Percentiles rank a stretch among this genome's conserved stretches.
Conservation (phyloP, 2,888 invertebrate species). For the Spilarctia lutea region DNA sequence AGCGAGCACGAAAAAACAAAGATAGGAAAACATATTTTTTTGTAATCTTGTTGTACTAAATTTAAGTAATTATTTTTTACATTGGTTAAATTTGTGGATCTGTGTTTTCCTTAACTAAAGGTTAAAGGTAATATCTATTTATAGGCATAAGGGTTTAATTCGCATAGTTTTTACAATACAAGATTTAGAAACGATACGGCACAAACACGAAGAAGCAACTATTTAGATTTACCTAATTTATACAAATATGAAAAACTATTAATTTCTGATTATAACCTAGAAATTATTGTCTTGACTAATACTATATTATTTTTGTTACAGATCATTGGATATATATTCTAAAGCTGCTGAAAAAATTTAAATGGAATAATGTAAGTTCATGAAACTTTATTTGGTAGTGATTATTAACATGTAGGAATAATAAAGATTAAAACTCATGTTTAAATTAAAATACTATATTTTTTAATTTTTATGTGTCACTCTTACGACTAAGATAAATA, state of each 20-base stretch:
- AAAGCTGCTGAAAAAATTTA: background rate
- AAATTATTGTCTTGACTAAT: background rate
- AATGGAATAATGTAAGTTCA: slow-evolving; percentile 35
- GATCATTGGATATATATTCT: slow-evolving; percentile 36
- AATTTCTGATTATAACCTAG: background rate
- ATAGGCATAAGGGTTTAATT: background rate
- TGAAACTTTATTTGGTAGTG: slow-evolving; percentile 11
- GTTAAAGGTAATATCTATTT: background rate
- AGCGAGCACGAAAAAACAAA: background rate
- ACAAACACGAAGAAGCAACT: background rate
- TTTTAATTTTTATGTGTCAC: too few species aligned
- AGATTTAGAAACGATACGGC: background rate
- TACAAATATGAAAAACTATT: background rate
- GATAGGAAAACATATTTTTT: background rate
- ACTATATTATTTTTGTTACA: slow-evolving; percentile 50
- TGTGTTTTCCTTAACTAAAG: too few species aligned
- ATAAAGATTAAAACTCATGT: background rate
- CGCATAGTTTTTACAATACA: background rate
- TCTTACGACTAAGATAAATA: too few species aligned
- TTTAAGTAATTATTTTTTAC: background rate
- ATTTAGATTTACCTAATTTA: background rate
- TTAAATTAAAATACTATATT: too few species aligned
- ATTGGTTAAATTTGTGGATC: background rate
- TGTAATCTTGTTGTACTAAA: background rate
- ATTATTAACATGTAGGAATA: background rate